These are phyloP conservation scores for Trochalopteron elliotii DNA, from an alignment of 2,113 vertebrate genomes.

Conservation along the genomic window DNA sequence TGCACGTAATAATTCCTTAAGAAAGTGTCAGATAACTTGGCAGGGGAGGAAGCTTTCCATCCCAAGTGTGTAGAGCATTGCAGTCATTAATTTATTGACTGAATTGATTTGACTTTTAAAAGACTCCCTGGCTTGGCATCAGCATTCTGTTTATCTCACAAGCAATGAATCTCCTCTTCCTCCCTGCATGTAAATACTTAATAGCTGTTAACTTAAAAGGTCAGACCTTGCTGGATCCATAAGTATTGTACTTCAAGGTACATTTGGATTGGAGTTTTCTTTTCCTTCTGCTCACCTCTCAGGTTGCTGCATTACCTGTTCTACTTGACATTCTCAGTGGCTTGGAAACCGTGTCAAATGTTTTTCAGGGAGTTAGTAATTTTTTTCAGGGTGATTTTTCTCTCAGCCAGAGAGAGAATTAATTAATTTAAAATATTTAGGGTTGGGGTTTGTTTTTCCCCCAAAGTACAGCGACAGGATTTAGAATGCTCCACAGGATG, in stretches of 20 bases:
- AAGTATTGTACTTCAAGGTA: background rate
- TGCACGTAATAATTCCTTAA: constrained; percentile 28
- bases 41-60: background rate
- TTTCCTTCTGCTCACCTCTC: background rate
- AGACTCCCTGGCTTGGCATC: constrained; percentile 18
- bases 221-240: background rate
- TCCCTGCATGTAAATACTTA: background rate
- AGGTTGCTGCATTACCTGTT: background rate
- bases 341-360: background rate
- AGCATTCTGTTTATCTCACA: constrained; percentile 25
- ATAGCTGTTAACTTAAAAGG: constrained; percentile 20
- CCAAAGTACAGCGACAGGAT: background rate
- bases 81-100: constrained; percentile 63
- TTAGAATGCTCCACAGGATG: background rate
- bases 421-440: background rate
- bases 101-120: constrained; percentile 58
- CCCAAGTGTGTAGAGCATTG: constrained; percentile 21
- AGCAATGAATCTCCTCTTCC: background rate
- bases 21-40: constrained; percentile 51
- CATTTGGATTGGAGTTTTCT: background rate
- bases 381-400: background rate
- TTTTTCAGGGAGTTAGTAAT: background rate
- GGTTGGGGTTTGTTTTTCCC: background rate
- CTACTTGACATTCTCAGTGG: background rate
- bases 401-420: background rate